A percentile compares a stretch with the other conserved stretches of the same genome.
Evolutionary conservation across 2,797 vertebrate genomes (phyloP).

Genomic region (Balearica regulorum): DNA sequence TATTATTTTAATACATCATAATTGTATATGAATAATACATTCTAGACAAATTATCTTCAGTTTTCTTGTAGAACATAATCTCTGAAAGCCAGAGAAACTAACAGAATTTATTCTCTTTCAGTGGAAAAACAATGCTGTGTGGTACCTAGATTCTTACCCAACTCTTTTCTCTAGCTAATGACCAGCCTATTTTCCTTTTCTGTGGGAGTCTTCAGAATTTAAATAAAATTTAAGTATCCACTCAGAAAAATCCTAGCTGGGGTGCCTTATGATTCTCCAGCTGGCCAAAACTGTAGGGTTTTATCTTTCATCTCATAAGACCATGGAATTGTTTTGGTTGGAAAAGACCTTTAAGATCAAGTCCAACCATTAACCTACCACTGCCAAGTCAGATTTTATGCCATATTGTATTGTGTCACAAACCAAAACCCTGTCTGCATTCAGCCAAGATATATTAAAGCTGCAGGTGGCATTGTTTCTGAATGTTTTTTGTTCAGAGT

Average conservation of each 20-base stretch:
- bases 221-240: neutral
- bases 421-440: neutral
- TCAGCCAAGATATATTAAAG: neutral
- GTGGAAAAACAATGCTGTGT: neutral
- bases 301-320: neutral
- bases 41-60: neutral
- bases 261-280: neutral
- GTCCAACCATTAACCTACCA: too few relatives aligned
- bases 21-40: neutral
- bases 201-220: neutral
- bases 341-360: too few relatives aligned
- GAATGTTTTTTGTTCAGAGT: neutral
- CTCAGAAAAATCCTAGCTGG: neutral
- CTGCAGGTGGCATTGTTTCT: neutral
- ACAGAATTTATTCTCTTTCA: neutral
- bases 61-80: neutral
- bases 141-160: neutral
- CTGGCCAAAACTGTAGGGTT: neutral
- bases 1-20: neutral
- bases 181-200: neutral
- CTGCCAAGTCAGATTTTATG: neutral
- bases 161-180: neutral
- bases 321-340: too few relatives aligned
- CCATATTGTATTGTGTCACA: neutral
- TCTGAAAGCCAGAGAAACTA: neutral